Conservation (phyloP, 2,797 vertebrate species). For the Onychomys torridus region DNA sequence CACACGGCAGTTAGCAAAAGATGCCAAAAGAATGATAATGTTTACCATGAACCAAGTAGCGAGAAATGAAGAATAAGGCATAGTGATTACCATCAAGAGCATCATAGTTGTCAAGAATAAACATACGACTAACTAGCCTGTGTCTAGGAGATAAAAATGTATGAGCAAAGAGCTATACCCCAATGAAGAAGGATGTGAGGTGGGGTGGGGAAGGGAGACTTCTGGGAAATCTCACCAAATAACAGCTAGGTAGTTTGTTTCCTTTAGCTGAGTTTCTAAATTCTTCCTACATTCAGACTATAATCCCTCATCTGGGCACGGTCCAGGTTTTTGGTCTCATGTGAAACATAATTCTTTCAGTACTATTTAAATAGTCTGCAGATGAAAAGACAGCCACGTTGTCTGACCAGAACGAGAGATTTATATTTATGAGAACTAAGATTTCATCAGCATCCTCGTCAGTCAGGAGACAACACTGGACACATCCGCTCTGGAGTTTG, state of each 20-base stretch:
- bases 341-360: slow-evolving; percentile 33
- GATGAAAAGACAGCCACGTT: not conserved
- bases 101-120: not conserved
- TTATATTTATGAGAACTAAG: slow-evolving; percentile 51
- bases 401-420: slow-evolving; percentile 3
- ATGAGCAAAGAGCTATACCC: not conserved
- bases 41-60: not conserved
- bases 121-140: not conserved
- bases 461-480: not conserved
- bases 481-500: not conserved
- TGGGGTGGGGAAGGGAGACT: not conserved
- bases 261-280: not conserved
- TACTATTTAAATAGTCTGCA: slow-evolving; percentile 49
- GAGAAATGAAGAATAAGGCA: not conserved
- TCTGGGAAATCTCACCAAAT: not conserved
- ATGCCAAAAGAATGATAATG: slow-evolving; percentile 11
- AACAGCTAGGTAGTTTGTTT: not conserved
- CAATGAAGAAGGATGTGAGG: not conserved
- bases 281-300: not conserved
- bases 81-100: not conserved
- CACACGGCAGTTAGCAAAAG: not conserved
- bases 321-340: slow-evolving; percentile 22
- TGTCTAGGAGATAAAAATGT: not conserved
- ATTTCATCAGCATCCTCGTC: slow-evolving; percentile 42
- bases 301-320: not conserved